A percentile compares a stretch with the other conserved stretches of the same genome.
Evolutionary conservation across 2,888 invertebrate genomes (phyloP).

Genomic region (Agonopterix heracliana): DNA sequence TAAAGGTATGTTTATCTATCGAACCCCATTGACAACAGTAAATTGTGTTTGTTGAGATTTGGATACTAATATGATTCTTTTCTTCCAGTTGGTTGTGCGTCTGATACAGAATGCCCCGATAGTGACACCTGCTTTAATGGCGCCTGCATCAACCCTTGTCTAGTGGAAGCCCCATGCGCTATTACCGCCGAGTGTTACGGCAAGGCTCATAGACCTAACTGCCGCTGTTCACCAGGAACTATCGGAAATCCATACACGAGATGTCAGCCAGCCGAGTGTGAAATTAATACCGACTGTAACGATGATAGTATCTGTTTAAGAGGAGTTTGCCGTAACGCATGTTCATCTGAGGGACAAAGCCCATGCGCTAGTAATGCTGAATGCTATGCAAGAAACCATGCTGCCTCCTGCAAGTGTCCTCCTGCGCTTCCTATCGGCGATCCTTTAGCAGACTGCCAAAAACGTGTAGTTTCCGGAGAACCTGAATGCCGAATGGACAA

Average conservation of each 20-base stretch:
- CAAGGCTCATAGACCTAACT: slow-evolving; percentile 85
- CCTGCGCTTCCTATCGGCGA: slow-evolving; percentile 86
- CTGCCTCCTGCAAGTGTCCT: slow-evolving; percentile 89
- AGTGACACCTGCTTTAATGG: slow-evolving; percentile 89
- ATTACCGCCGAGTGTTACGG: slow-evolving; percentile 91
- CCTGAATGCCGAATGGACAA: slow-evolving; percentile 86
- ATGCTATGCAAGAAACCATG: slow-evolving; percentile 88
- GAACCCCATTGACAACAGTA: not conserved
- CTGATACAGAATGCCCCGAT: slow-evolving; percentile 87
- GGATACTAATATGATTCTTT: slow-evolving; percentile 2
- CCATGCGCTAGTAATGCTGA: slow-evolving; percentile 90
- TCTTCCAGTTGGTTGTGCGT: slow-evolving; percentile 85
- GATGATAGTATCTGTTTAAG: slow-evolving; percentile 82
- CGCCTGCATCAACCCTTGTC: slow-evolving; percentile 88
- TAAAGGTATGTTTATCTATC: slow-evolving; percentile 69
- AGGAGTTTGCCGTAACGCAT: slow-evolving; percentile 87
- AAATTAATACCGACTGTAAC: slow-evolving; percentile 86
- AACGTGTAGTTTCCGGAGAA: slow-evolving; percentile 59
- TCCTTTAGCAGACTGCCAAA: slow-evolving; percentile 85
- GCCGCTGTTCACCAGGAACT: slow-evolving; percentile 85
- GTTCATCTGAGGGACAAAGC: slow-evolving; percentile 77
- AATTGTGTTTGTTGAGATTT: not conserved
- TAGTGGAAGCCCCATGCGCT: slow-evolving; percentile 87
- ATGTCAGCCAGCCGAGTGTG: slow-evolving; percentile 87
- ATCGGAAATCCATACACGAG: slow-evolving; percentile 87